These are phyloP conservation scores for Drosophila vallismaia DNA, from an alignment of 2,888 invertebrate genomes.

Conservation along the genomic window DNA sequence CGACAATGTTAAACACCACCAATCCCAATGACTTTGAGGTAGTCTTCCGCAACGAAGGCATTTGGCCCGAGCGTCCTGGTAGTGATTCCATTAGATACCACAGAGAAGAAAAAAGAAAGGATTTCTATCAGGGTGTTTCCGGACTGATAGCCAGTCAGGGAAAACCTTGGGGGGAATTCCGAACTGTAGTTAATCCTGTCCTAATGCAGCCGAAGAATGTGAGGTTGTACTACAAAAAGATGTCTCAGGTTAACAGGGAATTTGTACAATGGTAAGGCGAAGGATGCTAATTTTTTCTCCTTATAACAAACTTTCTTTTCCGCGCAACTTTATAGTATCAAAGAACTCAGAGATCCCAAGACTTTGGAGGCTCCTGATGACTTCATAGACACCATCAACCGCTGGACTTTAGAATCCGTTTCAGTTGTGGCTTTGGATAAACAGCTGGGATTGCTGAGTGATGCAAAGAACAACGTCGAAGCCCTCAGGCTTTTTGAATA, in stretches of 20 bases:
- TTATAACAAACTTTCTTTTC: neutral
- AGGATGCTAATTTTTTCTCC: accelerated
- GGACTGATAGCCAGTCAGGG: constrained; percentile 69
- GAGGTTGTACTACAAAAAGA: constrained; percentile 84
- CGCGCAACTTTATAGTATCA: constrained; percentile 40
- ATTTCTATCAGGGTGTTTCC: constrained; percentile 64
- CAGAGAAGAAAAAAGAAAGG: constrained; percentile 67
- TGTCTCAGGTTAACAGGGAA: constrained; percentile 84
- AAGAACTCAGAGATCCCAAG: constrained; percentile 63
- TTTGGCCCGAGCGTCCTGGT: constrained; percentile 83
- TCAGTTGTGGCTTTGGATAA: constrained; percentile 83
- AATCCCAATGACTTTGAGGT: constrained; percentile 85
- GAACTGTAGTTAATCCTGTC: constrained; percentile 87
- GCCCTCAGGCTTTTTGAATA: constrained; percentile 58
- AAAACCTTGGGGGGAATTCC: constrained; percentile 87
- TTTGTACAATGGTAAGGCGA: constrained; percentile 61
- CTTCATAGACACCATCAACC: constrained; percentile 85
- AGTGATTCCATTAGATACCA: constrained; percentile 82
- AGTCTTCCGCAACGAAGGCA: constrained; percentile 84
- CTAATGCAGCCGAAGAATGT: constrained; percentile 86
- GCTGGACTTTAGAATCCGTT: constrained; percentile 86
- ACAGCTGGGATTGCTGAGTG: constrained; percentile 70
- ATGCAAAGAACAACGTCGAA: constrained; percentile 54
- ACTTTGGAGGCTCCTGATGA: constrained; percentile 82
- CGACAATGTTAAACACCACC: constrained; percentile 81